phyloP scores from a whole-genome alignment of 2,113 vertebrate species.

The Dipodomys ordii region DNA sequence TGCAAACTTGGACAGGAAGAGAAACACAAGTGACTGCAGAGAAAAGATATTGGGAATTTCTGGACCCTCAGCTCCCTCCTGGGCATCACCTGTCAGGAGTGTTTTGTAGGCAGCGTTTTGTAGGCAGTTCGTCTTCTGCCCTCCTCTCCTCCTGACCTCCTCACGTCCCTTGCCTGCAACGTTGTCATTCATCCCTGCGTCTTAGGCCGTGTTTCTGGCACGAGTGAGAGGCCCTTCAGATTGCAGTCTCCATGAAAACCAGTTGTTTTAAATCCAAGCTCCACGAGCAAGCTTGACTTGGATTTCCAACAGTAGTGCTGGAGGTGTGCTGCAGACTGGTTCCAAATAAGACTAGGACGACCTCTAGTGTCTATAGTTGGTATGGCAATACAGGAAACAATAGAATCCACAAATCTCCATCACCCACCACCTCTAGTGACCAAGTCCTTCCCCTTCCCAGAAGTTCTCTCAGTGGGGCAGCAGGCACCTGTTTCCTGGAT shows the following conservation, averaged over 20 bases:
- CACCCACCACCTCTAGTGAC: not conserved
- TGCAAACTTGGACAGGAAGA: not conserved
- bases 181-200: not conserved
- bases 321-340: not conserved
- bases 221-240: not conserved
- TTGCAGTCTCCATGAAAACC: not conserved
- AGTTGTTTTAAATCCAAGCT: not conserved
- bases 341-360: slow-evolving; percentile 8
- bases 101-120: not conserved
- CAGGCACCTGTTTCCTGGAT: not conserved
- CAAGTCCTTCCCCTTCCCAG: not conserved
- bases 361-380: slow-evolving; percentile 69
- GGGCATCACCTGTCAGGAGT: not conserved
- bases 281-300: not conserved
- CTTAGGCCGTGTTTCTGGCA: not conserved
- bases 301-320: not conserved
- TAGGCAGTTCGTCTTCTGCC: not conserved
- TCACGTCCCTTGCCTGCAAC: too few relatives aligned
- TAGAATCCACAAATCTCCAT: not conserved
- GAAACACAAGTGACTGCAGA: not conserved
- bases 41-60: not conserved
- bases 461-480: too few relatives aligned
- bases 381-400: not conserved
- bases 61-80: not conserved
- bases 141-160: not conserved